phyloP scores from a whole-genome alignment of 2,888 invertebrate genomes.

The Eumerus sabulonum region DNA sequence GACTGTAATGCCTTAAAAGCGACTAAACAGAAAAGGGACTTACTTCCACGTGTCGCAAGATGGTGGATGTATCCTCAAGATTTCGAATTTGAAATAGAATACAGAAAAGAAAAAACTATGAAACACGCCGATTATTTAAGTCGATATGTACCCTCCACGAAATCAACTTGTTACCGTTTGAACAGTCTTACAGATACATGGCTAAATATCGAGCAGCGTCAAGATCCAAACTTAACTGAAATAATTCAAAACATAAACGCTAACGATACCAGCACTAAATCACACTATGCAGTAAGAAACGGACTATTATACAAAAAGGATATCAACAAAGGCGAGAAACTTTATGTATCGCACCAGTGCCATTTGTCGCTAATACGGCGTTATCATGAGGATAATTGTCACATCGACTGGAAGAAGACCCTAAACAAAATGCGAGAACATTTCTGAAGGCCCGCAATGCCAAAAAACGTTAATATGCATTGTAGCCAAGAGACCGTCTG shows the following conservation, averaged over 20 bases:
- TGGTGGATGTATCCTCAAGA: conserved; percentile 56
- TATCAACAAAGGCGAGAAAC: conserved; percentile 14
- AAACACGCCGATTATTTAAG: conserved; percentile 41
- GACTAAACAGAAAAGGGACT: conserved; percentile 34
- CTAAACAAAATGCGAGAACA: conserved; percentile 45
- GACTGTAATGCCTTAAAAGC: no score
- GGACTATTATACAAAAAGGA: conserved; percentile 8
- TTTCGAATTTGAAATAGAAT: conserved; percentile 18
- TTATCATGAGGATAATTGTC: conserved; percentile 60
- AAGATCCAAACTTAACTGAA: conserved; percentile 2
- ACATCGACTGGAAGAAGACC: conserved; percentile 60
- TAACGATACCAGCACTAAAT: neutral
- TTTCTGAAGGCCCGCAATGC: conserved; percentile 55
- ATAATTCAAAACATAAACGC: conserved; percentile 13
- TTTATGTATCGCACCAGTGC: conserved; percentile 20
- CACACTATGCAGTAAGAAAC: conserved; percentile 7
- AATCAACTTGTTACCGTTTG: conserved; percentile 12
- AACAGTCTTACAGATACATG: conserved; percentile 27
- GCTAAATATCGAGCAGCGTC: conserved; percentile 7
- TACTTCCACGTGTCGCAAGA: conserved; percentile 36
- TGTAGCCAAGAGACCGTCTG: conserved; percentile 59
- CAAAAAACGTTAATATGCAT: conserved; percentile 46
- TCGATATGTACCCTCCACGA: conserved; percentile 22
- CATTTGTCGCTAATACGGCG: conserved; percentile 27
- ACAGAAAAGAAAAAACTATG: conserved; percentile 32